Base-by-base conservation (phyloP, 2,113 vertebrate genomes). In the Lutjanus erythropterus region DNA sequence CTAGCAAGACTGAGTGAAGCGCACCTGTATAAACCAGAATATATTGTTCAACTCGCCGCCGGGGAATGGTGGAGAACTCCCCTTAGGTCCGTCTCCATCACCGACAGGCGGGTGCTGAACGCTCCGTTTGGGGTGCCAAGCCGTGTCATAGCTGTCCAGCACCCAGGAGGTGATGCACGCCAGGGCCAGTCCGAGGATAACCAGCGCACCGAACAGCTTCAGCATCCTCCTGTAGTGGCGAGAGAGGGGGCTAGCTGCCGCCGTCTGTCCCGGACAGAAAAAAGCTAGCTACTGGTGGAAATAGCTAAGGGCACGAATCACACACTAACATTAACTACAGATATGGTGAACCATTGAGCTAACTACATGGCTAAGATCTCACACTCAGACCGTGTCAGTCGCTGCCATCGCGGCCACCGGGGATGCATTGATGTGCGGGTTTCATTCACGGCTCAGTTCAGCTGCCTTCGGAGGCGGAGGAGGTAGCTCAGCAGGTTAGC, bases 1-100 rank as follows among this genome's bases (percentile, higher is more conserved):
- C 35, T 16, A 29, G 31, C 31, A 14, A 12, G 1, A 23, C 15
- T 21, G 25, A 71, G 49, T 19, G 19, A 55, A 58, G 8, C 94
- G 91, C 90, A 97, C 97, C 96, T 97, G 97, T 85, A 97, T 86
- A 35, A 95, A 94, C 97, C 96, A 97, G 79, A 97, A 96, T 78
- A 97, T 85, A 56, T 94, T 95, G 78, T 67, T 61, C 69, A 93
- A 81, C 60, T 92, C 86, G 2, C 81, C 92, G 1, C 95, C 93
- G 33, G 96, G 96, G 53, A 90, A 93, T 23, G 88, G 95, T 4
- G 88, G 92, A 66, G 71, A 60, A 19, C 16, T 76, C 46, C 59
- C 80, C 58, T 19, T 65, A 12, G 23, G 5, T 27, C 11, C 12
- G 2, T 47, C 74, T 71, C 68, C 89, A 46, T 90, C 83, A 0